Conservation (phyloP, 2,888 invertebrate genomes). For the Pseudeuparius sepicola region DNA sequence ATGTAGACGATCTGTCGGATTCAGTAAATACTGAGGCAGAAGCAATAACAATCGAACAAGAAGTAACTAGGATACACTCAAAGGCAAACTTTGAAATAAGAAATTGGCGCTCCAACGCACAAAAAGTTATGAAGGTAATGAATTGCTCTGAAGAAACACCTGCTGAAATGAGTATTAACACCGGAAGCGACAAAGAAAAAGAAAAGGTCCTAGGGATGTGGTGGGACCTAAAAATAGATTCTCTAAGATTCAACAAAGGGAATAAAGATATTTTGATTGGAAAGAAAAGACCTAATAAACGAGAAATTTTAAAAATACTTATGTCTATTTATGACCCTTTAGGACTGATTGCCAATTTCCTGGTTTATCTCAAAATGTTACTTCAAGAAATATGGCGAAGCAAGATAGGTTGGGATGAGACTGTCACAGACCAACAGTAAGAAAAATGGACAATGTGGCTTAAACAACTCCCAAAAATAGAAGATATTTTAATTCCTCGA, state of each 20-base stretch:
- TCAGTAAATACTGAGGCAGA: conserved; percentile 19
- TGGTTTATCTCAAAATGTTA: conserved; percentile 13
- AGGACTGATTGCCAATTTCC: conserved; percentile 1
- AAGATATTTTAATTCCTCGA: conserved; percentile 20
- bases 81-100: conserved; percentile 12
- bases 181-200: neutral
- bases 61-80: conserved; percentile 8
- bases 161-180: neutral
- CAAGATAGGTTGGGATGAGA: conserved; percentile 15
- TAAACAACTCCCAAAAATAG: conserved; percentile 17
- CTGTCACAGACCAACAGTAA: conserved; percentile 18
- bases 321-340: conserved; percentile 14
- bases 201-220: conserved; percentile 14
- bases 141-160: neutral
- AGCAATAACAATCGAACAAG: conserved; percentile 13
- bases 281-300: conserved; percentile 1
- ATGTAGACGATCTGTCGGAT: conserved; percentile 23
- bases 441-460: conserved; percentile 22
- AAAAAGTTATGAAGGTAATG: conserved; percentile 5
- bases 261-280: neutral
- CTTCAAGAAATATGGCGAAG: conserved; percentile 17
- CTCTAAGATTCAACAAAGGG: conserved; percentile 6
- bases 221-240: conserved; percentile 9
- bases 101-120: conserved; percentile 25
- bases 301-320: conserved; percentile 8